Conservation (phyloP, 2,888 invertebrate genomes). For the Panorpa germanica region DNA sequence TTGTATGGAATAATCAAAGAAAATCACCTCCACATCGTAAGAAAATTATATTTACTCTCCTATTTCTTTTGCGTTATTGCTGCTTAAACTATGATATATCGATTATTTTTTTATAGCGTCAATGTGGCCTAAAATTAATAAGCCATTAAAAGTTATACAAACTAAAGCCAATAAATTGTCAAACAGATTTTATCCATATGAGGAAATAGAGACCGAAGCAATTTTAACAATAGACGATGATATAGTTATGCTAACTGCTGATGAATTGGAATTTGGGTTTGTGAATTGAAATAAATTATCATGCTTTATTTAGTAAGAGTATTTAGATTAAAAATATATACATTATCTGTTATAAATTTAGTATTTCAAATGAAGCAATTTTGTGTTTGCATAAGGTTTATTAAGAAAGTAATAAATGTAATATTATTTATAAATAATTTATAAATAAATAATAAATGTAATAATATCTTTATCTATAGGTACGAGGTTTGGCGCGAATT, state of each 20-base stretch:
- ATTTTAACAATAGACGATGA: slow-evolving; percentile 91
- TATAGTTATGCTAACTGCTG: slow-evolving; percentile 85
- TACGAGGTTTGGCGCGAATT: slow-evolving; percentile 92
- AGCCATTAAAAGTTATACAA: slow-evolving; percentile 77
- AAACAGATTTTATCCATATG: slow-evolving; percentile 90
- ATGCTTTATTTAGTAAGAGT: slow-evolving; percentile 8
- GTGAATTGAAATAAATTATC: slow-evolving; percentile 26
- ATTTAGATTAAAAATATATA: slow-evolving; percentile 5
- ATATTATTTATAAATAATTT: too few relatives aligned
- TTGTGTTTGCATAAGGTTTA: too few relatives aligned
- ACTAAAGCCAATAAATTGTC: slow-evolving; percentile 83
- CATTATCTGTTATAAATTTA: slow-evolving; percentile 9
- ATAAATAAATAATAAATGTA: too few relatives aligned
- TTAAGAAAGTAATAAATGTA: too few relatives aligned
- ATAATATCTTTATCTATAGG: too few relatives aligned
- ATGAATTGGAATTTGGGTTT: slow-evolving; percentile 90
- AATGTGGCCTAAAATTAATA: slow-evolving; percentile 73
- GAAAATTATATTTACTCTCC: slow-evolving; percentile 18
- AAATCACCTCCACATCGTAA: slow-evolving; percentile 77
- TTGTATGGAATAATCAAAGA: slow-evolving; percentile 92
- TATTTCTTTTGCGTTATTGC: not conserved
- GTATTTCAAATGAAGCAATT: too few relatives aligned
- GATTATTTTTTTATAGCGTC: slow-evolving; percentile 38
- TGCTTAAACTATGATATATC: slow-evolving; percentile 7
- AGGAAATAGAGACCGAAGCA: slow-evolving; percentile 92